Evolutionary conservation across 2,888 invertebrate species (phyloP).

Genomic region (Merodon equestris): DNA sequence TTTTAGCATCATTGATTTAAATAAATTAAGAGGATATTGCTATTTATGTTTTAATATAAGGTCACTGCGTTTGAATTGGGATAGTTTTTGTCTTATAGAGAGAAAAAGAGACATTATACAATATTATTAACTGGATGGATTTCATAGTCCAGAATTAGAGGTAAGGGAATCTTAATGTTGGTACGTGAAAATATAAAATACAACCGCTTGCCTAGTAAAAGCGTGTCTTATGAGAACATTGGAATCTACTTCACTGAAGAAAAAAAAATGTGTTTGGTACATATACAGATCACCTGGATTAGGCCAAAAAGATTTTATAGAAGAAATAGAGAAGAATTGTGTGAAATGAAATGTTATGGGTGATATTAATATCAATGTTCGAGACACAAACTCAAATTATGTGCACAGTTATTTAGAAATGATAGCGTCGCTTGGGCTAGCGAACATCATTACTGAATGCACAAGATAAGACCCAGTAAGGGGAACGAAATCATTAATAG

Average conservation of each 20-base stretch:
- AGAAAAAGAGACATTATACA: neutral
- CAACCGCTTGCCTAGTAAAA: too few relatives aligned
- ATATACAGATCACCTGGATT: constrained; percentile 4
- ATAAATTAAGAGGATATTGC: neutral
- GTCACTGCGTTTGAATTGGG: constrained; percentile 13
- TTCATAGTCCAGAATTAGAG: neutral
- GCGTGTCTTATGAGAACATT: too few relatives aligned
- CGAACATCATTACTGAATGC: constrained; percentile 19
- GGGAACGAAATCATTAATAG: constrained; percentile 4
- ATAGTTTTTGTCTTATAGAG: constrained; percentile 6
- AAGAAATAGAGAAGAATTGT: constrained; percentile 1
- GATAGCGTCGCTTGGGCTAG: constrained; percentile 2
- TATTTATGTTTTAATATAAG: constrained; percentile 24
- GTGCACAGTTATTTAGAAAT: constrained; percentile 14
- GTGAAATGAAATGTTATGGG: neutral
- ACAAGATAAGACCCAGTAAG: constrained; percentile 2
- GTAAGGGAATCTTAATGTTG: neutral
- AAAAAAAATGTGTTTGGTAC: too few relatives aligned
- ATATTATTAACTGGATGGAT: constrained; percentile 7
- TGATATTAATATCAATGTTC: neutral
- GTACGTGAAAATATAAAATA: neutral
- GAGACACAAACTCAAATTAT: constrained; percentile 1
- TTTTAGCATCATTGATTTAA: neutral
- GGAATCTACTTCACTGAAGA: too few relatives aligned
- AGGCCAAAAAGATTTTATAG: neutral